Conservation (phyloP, 2,888 invertebrate genomes). For the Tribolium freemani region DNA sequence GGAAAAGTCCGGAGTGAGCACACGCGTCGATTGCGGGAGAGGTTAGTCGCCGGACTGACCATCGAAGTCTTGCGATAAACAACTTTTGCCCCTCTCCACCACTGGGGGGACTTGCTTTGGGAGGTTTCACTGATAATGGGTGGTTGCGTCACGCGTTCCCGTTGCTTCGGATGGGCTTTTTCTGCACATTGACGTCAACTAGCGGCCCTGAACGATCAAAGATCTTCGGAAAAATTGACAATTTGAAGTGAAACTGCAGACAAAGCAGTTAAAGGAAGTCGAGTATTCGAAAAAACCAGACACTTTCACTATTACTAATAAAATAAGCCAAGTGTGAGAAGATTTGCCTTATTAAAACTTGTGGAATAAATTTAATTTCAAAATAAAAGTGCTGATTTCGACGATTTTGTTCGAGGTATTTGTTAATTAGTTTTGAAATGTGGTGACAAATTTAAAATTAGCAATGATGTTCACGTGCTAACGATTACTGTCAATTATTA, state of each 20-base stretch:
- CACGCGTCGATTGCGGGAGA: conserved; percentile 11
- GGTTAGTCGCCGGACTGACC: conserved; percentile 44
- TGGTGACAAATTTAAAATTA: not conserved
- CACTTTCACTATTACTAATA: not conserved
- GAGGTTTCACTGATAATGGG: not conserved
- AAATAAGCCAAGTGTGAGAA: not conserved
- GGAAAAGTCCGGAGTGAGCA: conserved; percentile 29
- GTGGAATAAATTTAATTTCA: too few species aligned
- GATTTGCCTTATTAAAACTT: not conserved
- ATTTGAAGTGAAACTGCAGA: not conserved
- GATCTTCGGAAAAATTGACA: not conserved
- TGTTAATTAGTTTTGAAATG: not conserved
- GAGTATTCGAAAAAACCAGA: not conserved
- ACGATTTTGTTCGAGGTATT: not conserved
- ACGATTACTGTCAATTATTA: not conserved
- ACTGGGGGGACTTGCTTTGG: not conserved
- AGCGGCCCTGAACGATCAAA: not conserved
- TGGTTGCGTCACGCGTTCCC: not conserved
- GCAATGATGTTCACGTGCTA: not conserved
- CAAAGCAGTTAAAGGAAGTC: not conserved
- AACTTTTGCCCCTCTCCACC: conserved; percentile 35
- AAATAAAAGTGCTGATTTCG: too few species aligned
- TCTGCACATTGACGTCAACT: conserved; percentile 14
- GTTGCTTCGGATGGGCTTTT: conserved; percentile 1
- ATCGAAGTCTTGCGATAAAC: conserved; percentile 38